These are phyloP conservation scores for Dysdera silvatica DNA, from an alignment of 1,140 invertebrate species.

Conservation along the genomic window DNA sequence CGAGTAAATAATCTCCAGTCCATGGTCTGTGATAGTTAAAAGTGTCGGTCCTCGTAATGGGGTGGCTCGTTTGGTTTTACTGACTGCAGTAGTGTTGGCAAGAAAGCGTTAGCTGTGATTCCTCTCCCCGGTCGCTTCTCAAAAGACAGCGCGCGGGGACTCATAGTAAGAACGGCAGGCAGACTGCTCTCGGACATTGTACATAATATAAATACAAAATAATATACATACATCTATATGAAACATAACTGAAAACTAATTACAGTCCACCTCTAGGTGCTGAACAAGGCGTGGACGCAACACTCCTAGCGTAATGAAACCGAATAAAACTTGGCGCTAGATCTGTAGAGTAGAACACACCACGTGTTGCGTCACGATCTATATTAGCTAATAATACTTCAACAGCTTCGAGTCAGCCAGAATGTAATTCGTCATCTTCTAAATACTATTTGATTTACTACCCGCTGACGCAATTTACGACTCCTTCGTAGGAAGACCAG, in stretches of 20 bases:
- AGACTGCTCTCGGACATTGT: conserved; percentile 28
- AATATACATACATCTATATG: conserved; percentile 12
- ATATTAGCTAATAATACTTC: too few species aligned
- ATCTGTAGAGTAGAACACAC: conserved; percentile 25
- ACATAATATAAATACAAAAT: conserved; percentile 23
- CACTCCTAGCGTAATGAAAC: conserved; percentile 26
- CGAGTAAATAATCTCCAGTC: conserved; percentile 25
- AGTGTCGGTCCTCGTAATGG: conserved; percentile 27
- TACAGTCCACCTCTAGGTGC: conserved; percentile 30
- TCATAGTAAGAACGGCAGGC: conserved; percentile 16
- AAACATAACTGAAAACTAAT: too few species aligned
- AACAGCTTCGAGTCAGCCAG: too few species aligned
- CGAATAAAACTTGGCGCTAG: conserved; percentile 28
- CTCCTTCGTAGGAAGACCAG: too few species aligned
- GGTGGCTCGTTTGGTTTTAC: too few species aligned
- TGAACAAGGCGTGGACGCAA: conserved; percentile 28
- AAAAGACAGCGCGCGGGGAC: conserved; percentile 23
- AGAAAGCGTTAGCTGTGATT: conserved; percentile 28
- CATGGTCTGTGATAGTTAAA: conserved; percentile 30
- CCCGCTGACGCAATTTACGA: too few species aligned
- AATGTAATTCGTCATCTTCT: too few species aligned
- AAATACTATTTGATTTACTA: too few species aligned
- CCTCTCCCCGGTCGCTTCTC: conserved; percentile 17
- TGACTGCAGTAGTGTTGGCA: conserved; percentile 15
- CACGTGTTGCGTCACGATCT: conserved; percentile 26